Base-by-base conservation (phyloP, 2,113 vertebrate species). In the Colinus virginianus region DNA sequence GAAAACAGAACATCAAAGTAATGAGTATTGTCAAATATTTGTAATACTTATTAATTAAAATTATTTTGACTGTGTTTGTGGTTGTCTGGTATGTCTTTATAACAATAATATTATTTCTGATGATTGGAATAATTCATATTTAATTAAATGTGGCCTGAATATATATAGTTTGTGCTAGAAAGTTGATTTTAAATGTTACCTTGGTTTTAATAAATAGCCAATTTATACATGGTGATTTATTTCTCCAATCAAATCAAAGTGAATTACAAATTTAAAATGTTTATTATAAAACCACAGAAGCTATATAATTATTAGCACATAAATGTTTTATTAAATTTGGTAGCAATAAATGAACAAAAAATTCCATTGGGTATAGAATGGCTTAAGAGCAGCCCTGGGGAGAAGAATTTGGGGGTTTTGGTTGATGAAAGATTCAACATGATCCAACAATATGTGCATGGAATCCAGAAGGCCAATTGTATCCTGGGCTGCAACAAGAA, bases 51-150 rank as follows among this genome's bases (percentile, higher is more conserved):
- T 19, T 56, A 61, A 87, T 66, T 48, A 46, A 79, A 70, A 28
- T 1, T 32, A 2, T 10, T 83, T 90, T 46, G 3, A 32, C 56
- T 84, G 13, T 72, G 23, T 36, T 53, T 58, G 10, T 77, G 6
- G 7, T 13, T 58, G 42, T 63, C 11, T 53, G 7, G 2, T 19
- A 2, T 0, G 1, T 6, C 55, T 59, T 3, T 62, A 76, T 68
- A 34, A 68, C 55, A 81, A 13, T 3, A 23, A 45, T 5, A 66
- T 18, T 62, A 20, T 59, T 74, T 81, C 66, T 10, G 7, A 1
- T 40, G 16, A 30, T 23, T 67, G 5, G 18, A 80, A 76, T 12
- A 49, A 53, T 11, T 59, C 67, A 58, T 10, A 2, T 55, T 78
- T 88, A 67, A 66, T 53, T 28, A 45, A n/a, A 70, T 80, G 48